Percentiles rank a stretch among this genome's conserved stretches.
These are phyloP conservation scores for Chelonoidis abingdonii DNA, from an alignment of 2,113 vertebrate species.

Conservation along the genomic window DNA sequence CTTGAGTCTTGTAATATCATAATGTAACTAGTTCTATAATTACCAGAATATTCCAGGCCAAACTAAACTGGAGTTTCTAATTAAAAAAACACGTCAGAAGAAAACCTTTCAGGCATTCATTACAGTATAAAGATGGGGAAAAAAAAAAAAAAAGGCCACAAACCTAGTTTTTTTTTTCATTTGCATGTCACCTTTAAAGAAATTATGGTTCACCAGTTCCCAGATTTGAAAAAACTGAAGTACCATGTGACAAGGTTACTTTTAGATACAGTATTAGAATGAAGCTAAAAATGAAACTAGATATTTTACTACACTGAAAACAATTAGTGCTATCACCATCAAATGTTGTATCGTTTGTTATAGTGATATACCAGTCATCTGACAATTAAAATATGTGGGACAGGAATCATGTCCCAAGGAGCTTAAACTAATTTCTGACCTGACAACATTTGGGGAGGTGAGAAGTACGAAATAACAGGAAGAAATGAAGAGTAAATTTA, in stretches of 20 bases:
- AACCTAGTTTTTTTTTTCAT: neutral
- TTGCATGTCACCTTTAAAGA: neutral
- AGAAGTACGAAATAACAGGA: neutral
- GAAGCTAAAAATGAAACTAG: too few species aligned
- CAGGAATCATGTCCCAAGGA: neutral
- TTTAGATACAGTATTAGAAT: too few species aligned
- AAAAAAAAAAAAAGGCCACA: neutral
- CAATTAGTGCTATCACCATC: neutral
- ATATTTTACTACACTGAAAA: too few species aligned
- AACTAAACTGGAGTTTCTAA: neutral
- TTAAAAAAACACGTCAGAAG: neutral
- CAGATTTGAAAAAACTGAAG: too few species aligned
- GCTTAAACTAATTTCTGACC: neutral
- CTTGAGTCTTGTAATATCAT: neutral
- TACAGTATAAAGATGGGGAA: neutral
- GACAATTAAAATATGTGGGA: neutral
- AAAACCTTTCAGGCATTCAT: neutral
- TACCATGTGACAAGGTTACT: too few species aligned
- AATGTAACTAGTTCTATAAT: neutral
- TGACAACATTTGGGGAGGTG: neutral
- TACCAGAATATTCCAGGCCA: neutral
- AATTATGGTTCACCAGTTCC: neutral
- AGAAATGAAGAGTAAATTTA: neutral
- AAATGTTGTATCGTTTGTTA: neutral
- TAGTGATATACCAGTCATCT: too few species aligned